Percentiles rank a stretch among this genome's conserved stretches.
These are phyloP conservation scores for Amblyjoppa fuscipennis DNA, from an alignment of 2,888 invertebrate genomes.

Conservation along the genomic window DNA sequence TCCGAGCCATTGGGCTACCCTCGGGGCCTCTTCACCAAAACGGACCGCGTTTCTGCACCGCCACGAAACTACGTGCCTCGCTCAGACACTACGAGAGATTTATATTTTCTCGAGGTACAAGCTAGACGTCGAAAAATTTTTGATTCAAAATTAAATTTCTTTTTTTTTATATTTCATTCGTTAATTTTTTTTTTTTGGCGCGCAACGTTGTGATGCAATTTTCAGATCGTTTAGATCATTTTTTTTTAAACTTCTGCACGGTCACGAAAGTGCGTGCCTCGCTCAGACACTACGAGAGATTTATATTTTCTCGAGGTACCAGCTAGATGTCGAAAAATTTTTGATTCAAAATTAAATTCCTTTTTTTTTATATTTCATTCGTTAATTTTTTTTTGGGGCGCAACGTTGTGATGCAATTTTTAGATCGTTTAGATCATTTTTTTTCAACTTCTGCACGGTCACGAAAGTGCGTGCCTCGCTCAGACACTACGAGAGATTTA, in stretches of 20 bases:
- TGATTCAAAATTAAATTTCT: neutral
- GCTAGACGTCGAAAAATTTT: neutral
- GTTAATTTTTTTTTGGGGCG: neutral
- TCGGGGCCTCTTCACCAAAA: constrained; percentile 56
- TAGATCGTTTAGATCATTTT: too few species aligned
- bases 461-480: constrained; percentile 2
- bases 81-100: constrained; percentile 29
- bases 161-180: neutral
- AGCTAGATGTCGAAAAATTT: too few species aligned
- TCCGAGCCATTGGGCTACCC: constrained; percentile 55
- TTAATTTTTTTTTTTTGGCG: neutral
- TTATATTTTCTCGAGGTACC: too few species aligned
- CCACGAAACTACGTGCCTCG: constrained; percentile 57
- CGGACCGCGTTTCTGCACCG: constrained; percentile 42
- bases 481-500: too few species aligned
- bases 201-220: too few species aligned
- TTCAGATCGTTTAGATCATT: too few species aligned
- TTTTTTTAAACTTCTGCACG: too few species aligned
- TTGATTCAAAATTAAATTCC: too few species aligned
- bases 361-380: neutral
- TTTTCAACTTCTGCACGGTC: too few species aligned
- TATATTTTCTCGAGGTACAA: neutral
- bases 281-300: too few species aligned
- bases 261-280: constrained; percentile 5
- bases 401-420: too few species aligned